Base-by-base conservation (phyloP, 2,888 invertebrate genomes). In the Orthosia cruda region DNA sequence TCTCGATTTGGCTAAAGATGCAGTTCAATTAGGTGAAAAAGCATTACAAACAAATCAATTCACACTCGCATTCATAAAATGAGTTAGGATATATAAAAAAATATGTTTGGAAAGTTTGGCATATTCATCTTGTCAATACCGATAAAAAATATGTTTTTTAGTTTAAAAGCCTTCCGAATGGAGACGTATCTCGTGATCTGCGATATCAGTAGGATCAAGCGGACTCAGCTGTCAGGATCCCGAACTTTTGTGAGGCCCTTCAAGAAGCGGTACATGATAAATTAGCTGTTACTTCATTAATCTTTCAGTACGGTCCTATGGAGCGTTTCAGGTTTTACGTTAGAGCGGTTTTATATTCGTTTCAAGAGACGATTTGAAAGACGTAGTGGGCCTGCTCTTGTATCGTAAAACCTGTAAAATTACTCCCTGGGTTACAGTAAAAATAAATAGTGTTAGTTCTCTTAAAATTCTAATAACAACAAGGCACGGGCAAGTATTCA, bases 231-330 rank as follows among this genome's bases (percentile, higher is more conserved):
- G 81, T 77, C 87, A 64, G 52, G 71, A 83, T 74, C 71, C 58
- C 69, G 57, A 80, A 84, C 84, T 85, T 87, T 85, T 86, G 88
- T 88, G 68, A 77, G 75, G 64, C 62, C 80, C 80, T 80, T 80
- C 79, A 82, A 77, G 80, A 74, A 85, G 71, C 71, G 84, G 74
- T 85, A 80, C 86, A 84, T 88, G 90, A 90, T 90, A 89, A 90
- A 90, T 90, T 89, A 88, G 80, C 71, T 66, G 61, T 58, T 66
- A 77, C 75, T 80, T 86, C 89, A 90, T 89, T 89, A 87, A 89
- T 89, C 86, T 81, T 83, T 80, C 62, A 63, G 76, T 63, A 49
- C 74, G 62, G 63, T 77, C 71, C 64, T 76, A 72, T 59, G 61
- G 49, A 49, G 18, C 52, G 52, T 50, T 81, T 81, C 45, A 50